A percentile compares a stretch with the other conserved stretches of the same genome.
Conservation (phyloP, 2,888 invertebrate genomes). For the Lydus trimaculatus region DNA sequence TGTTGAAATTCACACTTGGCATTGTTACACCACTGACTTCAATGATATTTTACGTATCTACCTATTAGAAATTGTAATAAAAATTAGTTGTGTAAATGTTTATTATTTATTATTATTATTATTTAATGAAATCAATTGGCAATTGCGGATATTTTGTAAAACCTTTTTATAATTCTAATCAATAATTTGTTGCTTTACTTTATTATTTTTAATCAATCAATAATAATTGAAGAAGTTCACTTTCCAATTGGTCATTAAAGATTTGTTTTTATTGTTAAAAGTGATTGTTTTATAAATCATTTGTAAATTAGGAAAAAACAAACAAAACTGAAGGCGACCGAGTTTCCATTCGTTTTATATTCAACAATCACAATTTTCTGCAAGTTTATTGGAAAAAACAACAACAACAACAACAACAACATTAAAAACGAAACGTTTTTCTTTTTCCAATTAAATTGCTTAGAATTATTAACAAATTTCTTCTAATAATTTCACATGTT, state of each 20-base stretch:
- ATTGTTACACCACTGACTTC: neutral
- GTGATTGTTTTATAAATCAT: slow-evolving; percentile 24
- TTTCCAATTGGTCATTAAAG: slow-evolving; percentile 15
- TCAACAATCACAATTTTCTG: slow-evolving; percentile 3
- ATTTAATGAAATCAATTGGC: neutral
- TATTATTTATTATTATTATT: neutral
- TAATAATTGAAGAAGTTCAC: slow-evolving; percentile 10
- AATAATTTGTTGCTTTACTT: neutral
- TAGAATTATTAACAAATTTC: neutral
- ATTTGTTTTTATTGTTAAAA: slow-evolving; percentile 17
- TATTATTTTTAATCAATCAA: neutral
- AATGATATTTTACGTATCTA: neutral
- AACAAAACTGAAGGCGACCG: slow-evolving; percentile 20
- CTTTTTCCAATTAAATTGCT: neutral
- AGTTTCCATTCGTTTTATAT: slow-evolving; percentile 13
- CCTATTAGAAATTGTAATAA: no score
- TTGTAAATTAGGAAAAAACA: slow-evolving; percentile 17
- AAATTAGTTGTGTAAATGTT: no score
- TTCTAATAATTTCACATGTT: neutral
- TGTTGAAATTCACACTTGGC: no score
- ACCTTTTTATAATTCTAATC: neutral
- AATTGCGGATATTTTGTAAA: slow-evolving; percentile 6
- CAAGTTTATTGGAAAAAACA: neutral
- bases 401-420: neutral
- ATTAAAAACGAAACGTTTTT: neutral